A percentile compares a stretch with the other conserved stretches of the same genome.
Evolutionary conservation across 2,113 vertebrate species (phyloP).

Genomic region (Arothron firmamentum): DNA sequence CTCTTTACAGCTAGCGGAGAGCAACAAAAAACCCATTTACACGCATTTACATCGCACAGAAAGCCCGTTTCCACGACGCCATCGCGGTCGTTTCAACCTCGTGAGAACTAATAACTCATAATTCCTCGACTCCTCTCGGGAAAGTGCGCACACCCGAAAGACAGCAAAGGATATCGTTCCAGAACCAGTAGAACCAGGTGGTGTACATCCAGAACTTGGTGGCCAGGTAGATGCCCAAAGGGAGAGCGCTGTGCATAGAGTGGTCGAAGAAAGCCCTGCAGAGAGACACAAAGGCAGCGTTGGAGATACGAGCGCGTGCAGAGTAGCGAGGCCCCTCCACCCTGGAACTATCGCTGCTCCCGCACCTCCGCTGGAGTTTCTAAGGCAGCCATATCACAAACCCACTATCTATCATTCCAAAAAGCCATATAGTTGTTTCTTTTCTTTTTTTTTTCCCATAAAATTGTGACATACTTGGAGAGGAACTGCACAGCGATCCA

Average conservation of each 20-base stretch:
- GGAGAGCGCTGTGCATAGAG: conserved; percentile 98
- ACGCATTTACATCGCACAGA: too few relatives aligned
- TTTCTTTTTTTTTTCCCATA: not conserved
- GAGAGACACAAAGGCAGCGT: conserved; percentile 1
- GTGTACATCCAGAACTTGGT: conserved; percentile 99
- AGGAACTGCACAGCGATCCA: conserved; percentile 96
- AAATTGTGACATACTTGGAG: conserved; percentile 85
- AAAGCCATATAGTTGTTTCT: not conserved
- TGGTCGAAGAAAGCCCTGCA: conserved; percentile 97
- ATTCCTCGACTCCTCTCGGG: not conserved
- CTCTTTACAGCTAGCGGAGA: too few relatives aligned
- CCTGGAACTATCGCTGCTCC: too few relatives aligned
- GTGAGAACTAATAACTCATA: too few relatives aligned
- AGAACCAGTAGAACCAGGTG: conserved; percentile 99
- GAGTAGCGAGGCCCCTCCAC: too few relatives aligned
- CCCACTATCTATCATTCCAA: too few relatives aligned
- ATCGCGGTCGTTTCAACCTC: too few relatives aligned
- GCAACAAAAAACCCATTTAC: too few relatives aligned
- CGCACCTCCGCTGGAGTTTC: too few relatives aligned
- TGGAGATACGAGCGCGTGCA: not conserved
- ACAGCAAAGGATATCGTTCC: conserved; percentile 90
- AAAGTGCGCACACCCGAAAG: conserved; percentile 16
- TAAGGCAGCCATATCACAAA: not conserved
- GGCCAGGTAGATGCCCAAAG: conserved; percentile 97
- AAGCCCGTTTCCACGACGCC: too few relatives aligned